These are phyloP conservation scores for Sterna hirundo DNA, from an alignment of 2,113 vertebrate species.

Conservation along the genomic window DNA sequence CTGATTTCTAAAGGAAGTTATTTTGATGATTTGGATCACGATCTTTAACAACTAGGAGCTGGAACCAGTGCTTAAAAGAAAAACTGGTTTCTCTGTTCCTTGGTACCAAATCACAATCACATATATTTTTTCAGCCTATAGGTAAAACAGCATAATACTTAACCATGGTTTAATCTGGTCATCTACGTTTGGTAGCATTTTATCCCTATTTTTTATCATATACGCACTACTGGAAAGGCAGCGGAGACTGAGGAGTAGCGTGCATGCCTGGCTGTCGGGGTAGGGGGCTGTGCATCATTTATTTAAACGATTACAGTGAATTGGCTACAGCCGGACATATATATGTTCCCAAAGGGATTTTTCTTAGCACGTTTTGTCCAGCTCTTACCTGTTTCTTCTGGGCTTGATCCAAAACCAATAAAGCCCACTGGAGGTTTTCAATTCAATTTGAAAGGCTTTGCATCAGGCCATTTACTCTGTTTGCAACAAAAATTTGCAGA, in stretches of 20 bases:
- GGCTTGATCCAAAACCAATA: constrained; percentile 31
- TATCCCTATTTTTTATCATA: neutral
- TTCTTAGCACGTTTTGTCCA: neutral
- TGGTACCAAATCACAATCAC: neutral
- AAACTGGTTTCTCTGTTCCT: neutral
- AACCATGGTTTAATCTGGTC: neutral
- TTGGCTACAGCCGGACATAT: neutral
- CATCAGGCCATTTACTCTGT: neutral
- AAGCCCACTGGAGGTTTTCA: constrained; percentile 1
- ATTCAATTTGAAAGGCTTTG: neutral
- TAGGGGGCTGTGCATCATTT: neutral
- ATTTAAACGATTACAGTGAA: neutral
- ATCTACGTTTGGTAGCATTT: neutral
- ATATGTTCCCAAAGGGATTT: neutral
- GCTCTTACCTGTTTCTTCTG: constrained; percentile 32
- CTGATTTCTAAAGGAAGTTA: neutral
- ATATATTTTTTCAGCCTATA: neutral
- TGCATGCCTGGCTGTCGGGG: neutral
- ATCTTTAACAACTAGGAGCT: neutral
- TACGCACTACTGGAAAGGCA: neutral
- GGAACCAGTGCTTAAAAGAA: neutral
- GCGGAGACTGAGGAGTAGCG: neutral
- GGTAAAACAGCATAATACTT: neutral
- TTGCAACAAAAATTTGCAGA: neutral
- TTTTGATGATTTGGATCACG: neutral